Evolutionary conservation across 2,888 invertebrate species (phyloP), one percentile per base, ranked within the genome.

Genomic region (Macrosiphum euphorbiae): DNA sequence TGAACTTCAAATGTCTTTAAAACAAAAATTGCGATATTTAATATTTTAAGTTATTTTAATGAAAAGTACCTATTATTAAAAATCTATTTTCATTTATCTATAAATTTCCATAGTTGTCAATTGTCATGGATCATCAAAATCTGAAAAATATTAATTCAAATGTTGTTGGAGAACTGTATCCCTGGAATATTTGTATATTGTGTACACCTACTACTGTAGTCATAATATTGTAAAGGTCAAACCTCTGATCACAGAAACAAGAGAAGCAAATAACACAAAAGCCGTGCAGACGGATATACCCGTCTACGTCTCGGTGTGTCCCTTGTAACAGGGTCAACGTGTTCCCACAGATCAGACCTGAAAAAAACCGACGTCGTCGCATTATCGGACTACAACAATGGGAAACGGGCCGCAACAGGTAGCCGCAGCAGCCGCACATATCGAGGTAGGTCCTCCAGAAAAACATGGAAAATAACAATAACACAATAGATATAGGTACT

Each of bases 181-280:
- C 13, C 13, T n/a, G 35, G 35, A 78, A 35, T 20, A 35, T 35
- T 35, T 16, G 7, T 44, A 44, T 44, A 44, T 44, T 44, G 44
- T 44, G 44, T 44, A 44, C 44, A 44, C 5, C 44, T 44, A 44
- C 44, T 44, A 44, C 44, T 44, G 7, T 7, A 44, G 44, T 44
- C 44, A 44, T 44, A 44, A 44, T 44, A 44, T 44, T 11, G 24
- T 78, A 67, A 90, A 90, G 47, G 67, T 89, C 61, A 50, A n/a
- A 91, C 26, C 16, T 55, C 35, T 35, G 35, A 52, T 52, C 35
- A 87, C 35, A 61, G 86, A 87, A 92, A 87, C 58, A 87, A 87
- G 87, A 92, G 92, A 13, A 92, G 87, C 61, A 92, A 91, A 91
- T 85, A 91, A 91, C 84, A 92, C 87, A 92, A 61, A 92, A 92